Conservation (phyloP, 2,113 vertebrate genomes). For the Pardalotus punctatus region DNA sequence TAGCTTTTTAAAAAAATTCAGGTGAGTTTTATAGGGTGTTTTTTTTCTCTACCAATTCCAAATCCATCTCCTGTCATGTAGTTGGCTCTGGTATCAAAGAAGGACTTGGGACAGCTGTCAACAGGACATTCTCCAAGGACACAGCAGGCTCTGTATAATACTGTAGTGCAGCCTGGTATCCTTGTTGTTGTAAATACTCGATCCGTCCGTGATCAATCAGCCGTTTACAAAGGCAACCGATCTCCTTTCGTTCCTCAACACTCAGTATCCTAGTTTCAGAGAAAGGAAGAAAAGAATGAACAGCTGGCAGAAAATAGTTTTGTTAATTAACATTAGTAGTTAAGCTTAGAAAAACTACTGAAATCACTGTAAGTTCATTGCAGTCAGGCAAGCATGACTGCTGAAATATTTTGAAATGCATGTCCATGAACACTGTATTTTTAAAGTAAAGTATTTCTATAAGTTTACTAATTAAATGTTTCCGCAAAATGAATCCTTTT, state of each 20-base stretch:
- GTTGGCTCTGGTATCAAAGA: slow-evolving; percentile 10
- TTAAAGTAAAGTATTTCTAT: not conserved
- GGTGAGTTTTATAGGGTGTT: not conserved
- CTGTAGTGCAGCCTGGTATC: slow-evolving; percentile 77
- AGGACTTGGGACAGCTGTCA: slow-evolving; percentile 81
- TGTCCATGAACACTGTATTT: not conserved
- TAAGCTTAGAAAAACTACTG: not conserved
- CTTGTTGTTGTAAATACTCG: slow-evolving; percentile 79
- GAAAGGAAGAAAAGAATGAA: not conserved
- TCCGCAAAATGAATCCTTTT: not conserved
- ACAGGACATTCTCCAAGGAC: slow-evolving; percentile 92
- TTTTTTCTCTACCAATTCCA: not conserved
- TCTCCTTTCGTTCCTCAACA: slow-evolving; percentile 77
- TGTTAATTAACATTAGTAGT: not conserved
- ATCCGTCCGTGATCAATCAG: slow-evolving; percentile 88
- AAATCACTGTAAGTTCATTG: not conserved
- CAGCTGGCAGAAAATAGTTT: not conserved
- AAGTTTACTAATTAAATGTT: not conserved
- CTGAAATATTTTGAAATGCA: not conserved
- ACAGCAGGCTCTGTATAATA: slow-evolving; percentile 78
- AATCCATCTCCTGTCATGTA: not conserved
- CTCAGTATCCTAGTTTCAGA: slow-evolving; percentile 73
- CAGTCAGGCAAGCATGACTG: not conserved
- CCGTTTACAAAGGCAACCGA: slow-evolving; percentile 87
- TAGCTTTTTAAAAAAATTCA: not conserved